phyloP scores from a whole-genome alignment of 2,113 vertebrate species.

The Egretta garzetta region DNA sequence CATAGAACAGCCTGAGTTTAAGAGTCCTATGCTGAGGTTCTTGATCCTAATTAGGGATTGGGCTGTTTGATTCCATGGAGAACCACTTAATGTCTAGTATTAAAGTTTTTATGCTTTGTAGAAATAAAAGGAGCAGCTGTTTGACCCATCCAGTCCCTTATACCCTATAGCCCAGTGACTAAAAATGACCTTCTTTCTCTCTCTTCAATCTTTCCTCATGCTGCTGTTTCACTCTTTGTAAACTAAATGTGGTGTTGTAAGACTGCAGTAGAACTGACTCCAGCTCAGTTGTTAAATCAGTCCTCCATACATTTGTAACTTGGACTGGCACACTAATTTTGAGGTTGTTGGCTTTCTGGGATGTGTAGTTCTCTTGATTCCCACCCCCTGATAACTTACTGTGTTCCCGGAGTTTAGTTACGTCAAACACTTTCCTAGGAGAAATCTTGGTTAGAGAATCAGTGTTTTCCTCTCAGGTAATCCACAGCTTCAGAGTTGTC shows the following conservation, averaged over 20 bases:
- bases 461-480: background rate
- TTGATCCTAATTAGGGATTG: background rate
- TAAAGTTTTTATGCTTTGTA: background rate
- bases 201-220: background rate
- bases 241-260: background rate
- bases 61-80: background rate
- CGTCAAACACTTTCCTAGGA: background rate
- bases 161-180: too few species aligned
- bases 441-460: background rate
- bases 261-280: background rate
- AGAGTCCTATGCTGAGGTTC: background rate
- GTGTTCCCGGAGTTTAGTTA: background rate
- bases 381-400: rapidly evolving
- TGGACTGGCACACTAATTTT: background rate
- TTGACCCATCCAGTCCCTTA: background rate
- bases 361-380: background rate
- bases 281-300: background rate
- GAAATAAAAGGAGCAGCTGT: background rate
- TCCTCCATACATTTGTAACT: background rate
- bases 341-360: background rate
- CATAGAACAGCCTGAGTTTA: background rate
- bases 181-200: background rate
- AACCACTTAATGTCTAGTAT: background rate
- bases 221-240: background rate
- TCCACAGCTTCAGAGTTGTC: background rate